Conservation (phyloP, 2,888 invertebrate species). For the Hyposoter didymator region DNA sequence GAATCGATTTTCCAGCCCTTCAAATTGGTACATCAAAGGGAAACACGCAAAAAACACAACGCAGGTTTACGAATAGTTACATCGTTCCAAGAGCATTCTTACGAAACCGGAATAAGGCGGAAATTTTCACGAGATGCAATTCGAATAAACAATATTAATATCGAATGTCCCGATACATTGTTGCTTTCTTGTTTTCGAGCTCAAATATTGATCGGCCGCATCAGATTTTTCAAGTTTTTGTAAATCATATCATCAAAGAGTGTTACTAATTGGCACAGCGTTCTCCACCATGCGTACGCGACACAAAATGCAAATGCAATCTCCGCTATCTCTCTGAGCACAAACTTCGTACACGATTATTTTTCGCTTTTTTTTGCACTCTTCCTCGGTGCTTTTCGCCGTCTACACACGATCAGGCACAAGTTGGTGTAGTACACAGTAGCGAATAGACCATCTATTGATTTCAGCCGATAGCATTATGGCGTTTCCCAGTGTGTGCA, state of each 20-base stretch:
- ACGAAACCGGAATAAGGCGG: not conserved
- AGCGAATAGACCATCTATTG: slow-evolving; percentile 57
- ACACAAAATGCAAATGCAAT: not conserved
- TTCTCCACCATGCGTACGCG: not conserved
- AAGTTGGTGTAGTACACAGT: slow-evolving; percentile 10
- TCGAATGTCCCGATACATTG: not conserved
- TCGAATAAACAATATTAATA: not conserved
- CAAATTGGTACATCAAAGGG: slow-evolving; percentile 15
- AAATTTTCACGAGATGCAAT: not conserved
- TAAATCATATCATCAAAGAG: not conserved
- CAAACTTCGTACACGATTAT: not conserved
- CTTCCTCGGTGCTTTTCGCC: slow-evolving; percentile 14
- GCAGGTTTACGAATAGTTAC: not conserved
- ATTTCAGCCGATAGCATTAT: slow-evolving; percentile 57
- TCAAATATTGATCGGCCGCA: not conserved
- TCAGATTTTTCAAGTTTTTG: not conserved
- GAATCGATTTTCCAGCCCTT: slow-evolving; percentile 31
- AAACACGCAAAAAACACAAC: not conserved
- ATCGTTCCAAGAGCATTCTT: not conserved
- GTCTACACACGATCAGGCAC: slow-evolving; percentile 30
- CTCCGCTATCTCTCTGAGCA: slow-evolving; percentile 13
- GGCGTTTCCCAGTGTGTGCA: slow-evolving; percentile 14
- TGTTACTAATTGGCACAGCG: not conserved
- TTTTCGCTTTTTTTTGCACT: slow-evolving; percentile 11
- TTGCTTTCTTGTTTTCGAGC: not conserved